Base-by-base conservation (phyloP, 2,888 invertebrate genomes). In the Lysandra bellargus region DNA sequence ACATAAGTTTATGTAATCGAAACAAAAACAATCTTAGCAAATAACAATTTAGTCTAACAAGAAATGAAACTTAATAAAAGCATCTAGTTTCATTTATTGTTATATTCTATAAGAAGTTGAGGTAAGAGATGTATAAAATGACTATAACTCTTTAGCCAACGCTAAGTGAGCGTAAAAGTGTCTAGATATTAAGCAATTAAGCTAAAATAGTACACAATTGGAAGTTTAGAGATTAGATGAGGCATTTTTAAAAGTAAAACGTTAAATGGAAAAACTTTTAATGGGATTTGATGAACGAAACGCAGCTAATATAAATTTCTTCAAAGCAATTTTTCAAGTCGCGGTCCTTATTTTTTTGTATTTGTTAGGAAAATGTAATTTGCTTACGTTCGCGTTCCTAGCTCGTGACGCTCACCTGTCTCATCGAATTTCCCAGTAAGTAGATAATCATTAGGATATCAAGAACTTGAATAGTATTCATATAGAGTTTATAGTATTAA, bases 231-330 rank as follows among this genome's bases (percentile, higher is more conserved):
- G 33, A 17, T 87, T 87, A 85, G 87, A 89, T 88, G 85, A 89
- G 88, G 87, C 85, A 86, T 89, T 91, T 91, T 91, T 90, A 89
- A 87, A 89, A 89, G 88, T 87, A 87, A 86, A 88, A 89, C 90
- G 88, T 91, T 91, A 91, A 92, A 93, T 93, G 91, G 91, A 91
- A 92, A 92, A 93, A 93, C 90, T 93, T 93, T 92, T 91, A 93
- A 93, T 92, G 86, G 89, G 88, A 90, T 92, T 91, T 90, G 90
- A 92, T 90, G 89, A 89, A 90, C 88, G 90, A 86, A 91, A 90
- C 89, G 88, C 85, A 88, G 85, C 87, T 87, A 84, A 88, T 88
- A 89, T 86, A 88, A 89, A 90, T 88, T 88, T 88, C 87, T 87
- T 87, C 86, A 88, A 86, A 86, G 87, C 84, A 87, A 88, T 88